phyloP scores from a whole-genome alignment of 1,140 invertebrate species.

The Planococcus citri region DNA sequence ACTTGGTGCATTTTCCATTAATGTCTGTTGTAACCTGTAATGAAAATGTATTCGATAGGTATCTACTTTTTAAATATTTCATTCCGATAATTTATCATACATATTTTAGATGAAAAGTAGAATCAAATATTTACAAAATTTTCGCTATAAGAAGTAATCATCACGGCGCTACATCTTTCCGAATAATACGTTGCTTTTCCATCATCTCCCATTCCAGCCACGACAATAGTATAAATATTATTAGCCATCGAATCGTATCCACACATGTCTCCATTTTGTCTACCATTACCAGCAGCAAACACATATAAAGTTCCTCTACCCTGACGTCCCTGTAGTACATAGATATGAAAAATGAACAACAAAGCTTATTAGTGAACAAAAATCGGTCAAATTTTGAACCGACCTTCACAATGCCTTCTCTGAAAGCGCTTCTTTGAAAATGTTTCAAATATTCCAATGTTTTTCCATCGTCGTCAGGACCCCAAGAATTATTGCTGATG shows the following conservation, averaged over 20 bases:
- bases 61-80: neutral
- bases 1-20: conserved; percentile 60
- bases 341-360: conserved; percentile 1
- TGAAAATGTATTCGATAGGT: neutral
- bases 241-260: conserved; percentile 82
- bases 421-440: conserved; percentile 34
- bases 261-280: conserved; percentile 69
- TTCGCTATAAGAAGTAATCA: conserved; percentile 80
- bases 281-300: conserved; percentile 88
- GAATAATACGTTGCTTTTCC: conserved; percentile 80
- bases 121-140: neutral
- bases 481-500: conserved; percentile 88
- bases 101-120: too few relatives aligned
- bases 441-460: conserved; percentile 77
- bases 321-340: conserved; percentile 60
- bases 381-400: neutral
- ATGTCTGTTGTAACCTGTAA: conserved; percentile 64
- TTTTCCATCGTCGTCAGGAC: conserved; percentile 72
- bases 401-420: conserved; percentile 40
- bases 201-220: conserved; percentile 73
- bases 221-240: conserved; percentile 72
- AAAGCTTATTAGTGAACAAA: neutral
- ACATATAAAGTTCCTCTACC: conserved; percentile 79
- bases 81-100: too few relatives aligned
- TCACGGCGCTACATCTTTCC: conserved; percentile 72